Percentiles rank a stretch among this genome's conserved stretches.
Conservation (phyloP, 1,140 invertebrate genomes). For the Heliothis subflexa region DNA sequence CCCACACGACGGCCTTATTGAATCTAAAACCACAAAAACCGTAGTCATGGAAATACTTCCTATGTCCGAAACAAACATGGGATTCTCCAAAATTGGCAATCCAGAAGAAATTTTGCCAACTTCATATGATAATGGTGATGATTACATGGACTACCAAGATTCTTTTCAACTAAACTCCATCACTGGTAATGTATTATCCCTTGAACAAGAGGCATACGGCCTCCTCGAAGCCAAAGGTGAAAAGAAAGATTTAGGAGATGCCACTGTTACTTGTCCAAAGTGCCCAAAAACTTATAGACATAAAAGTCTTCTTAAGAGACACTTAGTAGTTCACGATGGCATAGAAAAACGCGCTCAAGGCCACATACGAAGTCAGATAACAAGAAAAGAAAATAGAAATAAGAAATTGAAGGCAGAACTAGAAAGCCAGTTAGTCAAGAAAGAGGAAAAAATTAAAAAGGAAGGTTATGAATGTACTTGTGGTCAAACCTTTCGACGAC, state of each 20-base stretch:
- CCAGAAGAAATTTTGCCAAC: conserved; percentile 79
- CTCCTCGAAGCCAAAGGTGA: conserved; percentile 67
- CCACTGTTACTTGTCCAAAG: conserved; percentile 63
- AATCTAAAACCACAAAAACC: conserved; percentile 73
- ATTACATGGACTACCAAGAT: conserved; percentile 61
- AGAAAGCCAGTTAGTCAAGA: conserved; percentile 43
- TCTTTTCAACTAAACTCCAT: conserved; percentile 79
- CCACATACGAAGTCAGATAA: conserved; percentile 67
- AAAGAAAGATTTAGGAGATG: conserved; percentile 46
- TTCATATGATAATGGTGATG: conserved; percentile 53
- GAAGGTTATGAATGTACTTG: conserved; percentile 79
- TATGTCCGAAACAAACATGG: conserved; percentile 57
- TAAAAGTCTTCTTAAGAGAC: conserved; percentile 56
- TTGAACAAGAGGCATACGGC: conserved; percentile 79
- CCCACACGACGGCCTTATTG: conserved; percentile 65
- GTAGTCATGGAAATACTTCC: conserved; percentile 80
- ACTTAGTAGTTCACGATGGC: conserved; percentile 66
- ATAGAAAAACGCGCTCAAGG: conserved; percentile 71
- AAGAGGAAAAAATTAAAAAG: conserved; percentile 58
- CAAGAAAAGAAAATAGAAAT: conserved; percentile 63
- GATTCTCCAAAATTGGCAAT: conserved; percentile 64
- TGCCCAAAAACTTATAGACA: conserved; percentile 69
- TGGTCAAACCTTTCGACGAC: conserved; percentile 70
- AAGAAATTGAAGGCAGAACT: conserved; percentile 54
- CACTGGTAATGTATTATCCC: conserved; percentile 74